phyloP scores from a whole-genome alignment of 2,888 invertebrate genomes.

The Leucophenga maculata region DNA sequence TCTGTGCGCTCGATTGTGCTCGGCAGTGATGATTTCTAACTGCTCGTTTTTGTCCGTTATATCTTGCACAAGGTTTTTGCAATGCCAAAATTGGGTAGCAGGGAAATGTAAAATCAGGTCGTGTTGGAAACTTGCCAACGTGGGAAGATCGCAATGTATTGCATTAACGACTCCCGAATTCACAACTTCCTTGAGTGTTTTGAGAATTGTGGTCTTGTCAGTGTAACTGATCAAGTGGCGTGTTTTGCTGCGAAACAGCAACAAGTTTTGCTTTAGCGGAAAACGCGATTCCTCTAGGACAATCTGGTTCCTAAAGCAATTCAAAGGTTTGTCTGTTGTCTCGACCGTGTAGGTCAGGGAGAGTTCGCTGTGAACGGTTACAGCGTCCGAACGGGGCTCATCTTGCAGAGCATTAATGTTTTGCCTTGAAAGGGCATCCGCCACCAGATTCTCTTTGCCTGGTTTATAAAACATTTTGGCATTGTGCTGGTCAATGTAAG shows the following conservation, averaged over 20 bases:
- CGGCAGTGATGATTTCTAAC: background rate
- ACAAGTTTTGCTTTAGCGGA: background rate
- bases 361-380: conserved; percentile 22
- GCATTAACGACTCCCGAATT: background rate
- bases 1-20: conserved; percentile 4
- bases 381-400: too few species aligned
- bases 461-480: too few species aligned
- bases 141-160: conserved; percentile 1
- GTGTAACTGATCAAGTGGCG: background rate
- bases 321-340: conserved; percentile 5
- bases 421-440: too few species aligned
- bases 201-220: too few species aligned
- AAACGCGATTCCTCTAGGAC: background rate
- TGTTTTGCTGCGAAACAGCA: conserved; percentile 3
- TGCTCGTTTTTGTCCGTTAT: conserved; percentile 9
- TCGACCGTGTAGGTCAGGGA: conserved; percentile 13
- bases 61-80: too few species aligned
- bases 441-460: too few species aligned
- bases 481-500: too few species aligned
- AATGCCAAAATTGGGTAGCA: conserved; percentile 17
- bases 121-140: conserved; percentile 7
- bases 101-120: conserved; percentile 1
- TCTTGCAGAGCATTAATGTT: too few species aligned
- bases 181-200: background rate
- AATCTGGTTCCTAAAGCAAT: conserved; percentile 3